These are phyloP conservation scores for Daubentonia madagascariensis DNA, from an alignment of 2,113 vertebrate genomes.

Conservation along the genomic window DNA sequence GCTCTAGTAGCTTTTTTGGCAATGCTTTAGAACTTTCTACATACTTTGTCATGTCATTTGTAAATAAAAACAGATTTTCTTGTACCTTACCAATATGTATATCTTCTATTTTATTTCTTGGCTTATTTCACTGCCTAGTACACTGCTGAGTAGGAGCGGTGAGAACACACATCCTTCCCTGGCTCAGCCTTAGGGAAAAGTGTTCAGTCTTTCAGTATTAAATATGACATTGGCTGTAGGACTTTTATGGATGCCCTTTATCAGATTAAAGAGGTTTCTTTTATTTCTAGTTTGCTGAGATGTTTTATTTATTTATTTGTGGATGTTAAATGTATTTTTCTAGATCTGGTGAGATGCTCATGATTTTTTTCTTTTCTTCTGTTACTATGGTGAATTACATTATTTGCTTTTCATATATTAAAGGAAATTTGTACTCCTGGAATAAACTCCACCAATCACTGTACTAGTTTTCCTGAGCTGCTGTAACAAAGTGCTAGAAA, in stretches of 20 bases:
- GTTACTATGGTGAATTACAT: neutral
- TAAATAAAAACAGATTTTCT: neutral
- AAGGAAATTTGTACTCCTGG: no score
- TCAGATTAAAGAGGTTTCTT: neutral
- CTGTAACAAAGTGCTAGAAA: neutral
- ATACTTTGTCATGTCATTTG: neutral
- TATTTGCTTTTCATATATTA: neutral
- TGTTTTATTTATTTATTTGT: neutral
- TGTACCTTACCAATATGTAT: neutral
- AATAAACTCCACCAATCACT: neutral
- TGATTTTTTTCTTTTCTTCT: neutral
- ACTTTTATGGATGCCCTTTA: neutral
- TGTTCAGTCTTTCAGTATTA: neutral
- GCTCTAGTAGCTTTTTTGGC: neutral
- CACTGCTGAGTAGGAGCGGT: rapidly evolving
- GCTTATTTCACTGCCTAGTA: neutral
- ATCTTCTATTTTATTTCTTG: neutral
- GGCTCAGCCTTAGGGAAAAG: neutral
- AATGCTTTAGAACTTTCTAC: neutral
- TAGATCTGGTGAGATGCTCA: neutral
- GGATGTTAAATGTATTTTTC: neutral
- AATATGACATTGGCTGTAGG: no score
- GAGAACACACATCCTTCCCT: neutral
- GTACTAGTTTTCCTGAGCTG: neutral
- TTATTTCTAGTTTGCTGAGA: neutral